Conservation (phyloP, 2,888 invertebrate genomes). For the Apamea epomidion region DNA sequence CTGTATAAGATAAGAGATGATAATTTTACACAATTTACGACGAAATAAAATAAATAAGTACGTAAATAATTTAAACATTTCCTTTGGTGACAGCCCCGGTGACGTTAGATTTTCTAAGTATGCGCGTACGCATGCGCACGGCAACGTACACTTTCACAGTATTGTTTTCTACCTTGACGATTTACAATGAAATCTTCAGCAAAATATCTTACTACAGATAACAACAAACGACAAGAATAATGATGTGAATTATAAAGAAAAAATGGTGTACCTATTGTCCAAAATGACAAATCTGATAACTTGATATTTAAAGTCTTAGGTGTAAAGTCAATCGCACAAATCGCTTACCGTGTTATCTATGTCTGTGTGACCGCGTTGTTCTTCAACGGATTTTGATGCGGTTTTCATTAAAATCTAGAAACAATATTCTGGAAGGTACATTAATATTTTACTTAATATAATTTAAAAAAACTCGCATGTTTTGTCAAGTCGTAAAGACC, state of each 20-base stretch:
- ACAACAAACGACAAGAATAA: conserved; percentile 8
- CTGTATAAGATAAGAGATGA: conserved; percentile 6
- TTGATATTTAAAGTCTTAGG: too few relatives aligned
- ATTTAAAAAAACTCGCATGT: too few relatives aligned
- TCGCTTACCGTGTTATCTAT: too few relatives aligned
- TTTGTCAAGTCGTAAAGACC: not conserved
- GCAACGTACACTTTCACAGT: conserved; percentile 23
- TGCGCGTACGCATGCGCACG: conserved; percentile 38
- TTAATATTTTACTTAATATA: too few relatives aligned
- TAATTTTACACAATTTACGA: conserved; percentile 15
- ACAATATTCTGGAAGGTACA: not conserved
- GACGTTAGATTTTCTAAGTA: conserved; percentile 32
- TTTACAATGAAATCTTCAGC: conserved; percentile 54
- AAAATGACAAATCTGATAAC: not conserved
- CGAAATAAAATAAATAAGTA: not conserved
- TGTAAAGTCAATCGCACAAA: not conserved
- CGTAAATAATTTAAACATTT: conserved; percentile 14
- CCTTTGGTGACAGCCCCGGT: conserved; percentile 9
- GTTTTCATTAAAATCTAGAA: not conserved
- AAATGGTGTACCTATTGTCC: not conserved
- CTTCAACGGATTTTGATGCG: too few relatives aligned
- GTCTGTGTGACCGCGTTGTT: too few relatives aligned
- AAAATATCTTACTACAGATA: conserved; percentile 47
- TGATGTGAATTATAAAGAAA: not conserved
- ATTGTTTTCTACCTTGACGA: conserved; percentile 25